Base-by-base conservation (phyloP, 2,888 invertebrate genomes). In the Rhagonycha lutea region DNA sequence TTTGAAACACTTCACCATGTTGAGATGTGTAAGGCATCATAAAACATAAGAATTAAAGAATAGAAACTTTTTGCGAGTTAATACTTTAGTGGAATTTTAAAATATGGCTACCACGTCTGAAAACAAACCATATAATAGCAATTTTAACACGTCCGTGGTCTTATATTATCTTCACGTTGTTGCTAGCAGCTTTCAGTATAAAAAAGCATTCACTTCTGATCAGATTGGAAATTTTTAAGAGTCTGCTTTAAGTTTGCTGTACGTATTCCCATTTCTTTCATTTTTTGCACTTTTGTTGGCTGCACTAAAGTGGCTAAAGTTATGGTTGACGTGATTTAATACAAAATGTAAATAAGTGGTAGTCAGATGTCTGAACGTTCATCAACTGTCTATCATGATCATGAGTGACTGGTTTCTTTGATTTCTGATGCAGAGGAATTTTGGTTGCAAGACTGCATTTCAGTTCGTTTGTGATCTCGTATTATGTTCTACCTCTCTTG, bases 321-420 rank as follows among this genome's bases (percentile, higher is more conserved):
- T 68, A 63, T 24, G 74, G 73, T 32, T 14, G 77, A 73, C 74
- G 75, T 75, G 68, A 68, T 69, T 72, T 74, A 65, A 71, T 77
- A 28, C 62, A 67, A 75, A 77, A 74, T 72, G 71, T 77, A 74
- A 77, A 77, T 72, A 72, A 69, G 82, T 79, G 83, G 85, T 84
- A 83, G 83, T 84, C 83, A 84, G 83, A 86, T 85, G 85, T 86
- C 85, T 85, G 84, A 82, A 82, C 85, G 86, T 85, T 85, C 85
- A 82, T 86, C 85, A 85, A 85, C 85, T 85, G 85, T 86, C 86
- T 84, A 85, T 86, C 85, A 84, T 82, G 84, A 85, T 86, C 86
- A 84, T 83, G 85, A 84, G 83, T 83, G 83, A 85, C 85, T 85
- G 86, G 86, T 85, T 86, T 86, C 85, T 81, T 84, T 82, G 85